A percentile compares a stretch with the other conserved stretches of the same genome.
Evolutionary conservation across 2,888 invertebrate genomes (phyloP).

Genomic region (Mythimna lalbum): DNA sequence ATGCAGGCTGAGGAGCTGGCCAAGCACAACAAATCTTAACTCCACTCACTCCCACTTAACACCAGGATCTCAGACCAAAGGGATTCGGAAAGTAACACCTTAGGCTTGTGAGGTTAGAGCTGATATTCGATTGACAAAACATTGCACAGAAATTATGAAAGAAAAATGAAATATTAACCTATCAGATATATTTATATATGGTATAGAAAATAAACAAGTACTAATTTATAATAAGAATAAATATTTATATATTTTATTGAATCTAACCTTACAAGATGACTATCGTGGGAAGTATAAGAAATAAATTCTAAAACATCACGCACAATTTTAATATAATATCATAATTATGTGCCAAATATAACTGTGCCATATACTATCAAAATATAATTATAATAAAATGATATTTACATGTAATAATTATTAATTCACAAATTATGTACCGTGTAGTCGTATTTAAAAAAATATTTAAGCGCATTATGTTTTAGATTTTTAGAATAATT

Average conservation of each 20-base stretch:
- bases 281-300: slow-evolving; percentile 48
- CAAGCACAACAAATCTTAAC: slow-evolving; percentile 79
- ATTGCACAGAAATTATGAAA: neutral
- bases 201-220: neutral
- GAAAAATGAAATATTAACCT: neutral
- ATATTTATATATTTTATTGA: slow-evolving; percentile 6
- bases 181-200: neutral
- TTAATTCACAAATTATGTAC: slow-evolving; percentile 50
- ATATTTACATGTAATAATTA: slow-evolving; percentile 54
- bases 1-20: slow-evolving; percentile 92
- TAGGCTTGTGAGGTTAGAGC: slow-evolving; percentile 58
- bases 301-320: slow-evolving; percentile 70
- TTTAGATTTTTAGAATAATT: slow-evolving; percentile 71
- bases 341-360: slow-evolving; percentile 67
- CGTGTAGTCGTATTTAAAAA: slow-evolving; percentile 59
- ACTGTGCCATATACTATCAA: slow-evolving; percentile 59
- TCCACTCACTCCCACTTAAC: slow-evolving; percentile 47
- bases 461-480: slow-evolving; percentile 59
- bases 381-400: slow-evolving; percentile 49
- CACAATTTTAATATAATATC: slow-evolving; percentile 68
- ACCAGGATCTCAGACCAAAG: slow-evolving; percentile 63
- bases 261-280: slow-evolving; percentile 45
- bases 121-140: slow-evolving; percentile 3
- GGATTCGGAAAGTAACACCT: slow-evolving; percentile 52
- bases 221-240: neutral